Evolutionary conservation across 2,113 vertebrate genomes (phyloP), one percentile per base, ranked within the genome.

Genomic region (Ochotona princeps): DNA sequence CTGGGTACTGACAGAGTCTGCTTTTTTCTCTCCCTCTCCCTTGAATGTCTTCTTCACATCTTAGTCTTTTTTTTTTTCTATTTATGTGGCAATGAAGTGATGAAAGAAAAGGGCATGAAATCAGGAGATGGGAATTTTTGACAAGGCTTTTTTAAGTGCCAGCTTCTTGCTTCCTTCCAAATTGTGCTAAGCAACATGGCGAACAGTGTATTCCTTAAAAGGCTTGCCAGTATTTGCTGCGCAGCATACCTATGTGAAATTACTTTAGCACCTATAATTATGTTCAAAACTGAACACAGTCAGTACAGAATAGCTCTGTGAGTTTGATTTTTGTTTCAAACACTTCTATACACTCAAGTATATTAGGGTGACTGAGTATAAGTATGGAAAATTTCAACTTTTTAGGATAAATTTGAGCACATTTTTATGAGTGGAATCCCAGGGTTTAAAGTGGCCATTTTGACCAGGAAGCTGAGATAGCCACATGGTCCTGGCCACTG

Each of bases 341-440:
- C 28, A 49, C 25, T 81, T 10, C 7, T 67, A 72, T 86, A 63
- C 21, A 87, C 14, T 20, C 2, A 69, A 60, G 49, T 1, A 13
- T 95, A 49, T 72, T 57, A 76, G 70, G 60, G 21, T 73, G 25
- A 28, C 61, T 81, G 49, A 91, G 54, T 57, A 8, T 70, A 91
- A 93, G 15, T 49, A 35, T 79, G 49, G 73, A 81, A 35, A 30
- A 78, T 91, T 92, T 83, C 21, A 91, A 87, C 15, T 25, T 67
- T 69, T 49, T 70, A 86, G 28, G 60, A 76, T 10, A 87, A 26
- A 87, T 89, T 91, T 88, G 81, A 87, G 82, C 70, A 87, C 80
- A 72, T 44, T 3, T 7, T 38, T 15, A 26, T 15, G 60, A n/a
- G 47, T 12, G 15, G 38, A 93, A 84, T 17, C 32, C 18, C 7